phyloP scores from a whole-genome alignment of 2,113 vertebrate species.

The Acrocephalus kingi region DNA sequence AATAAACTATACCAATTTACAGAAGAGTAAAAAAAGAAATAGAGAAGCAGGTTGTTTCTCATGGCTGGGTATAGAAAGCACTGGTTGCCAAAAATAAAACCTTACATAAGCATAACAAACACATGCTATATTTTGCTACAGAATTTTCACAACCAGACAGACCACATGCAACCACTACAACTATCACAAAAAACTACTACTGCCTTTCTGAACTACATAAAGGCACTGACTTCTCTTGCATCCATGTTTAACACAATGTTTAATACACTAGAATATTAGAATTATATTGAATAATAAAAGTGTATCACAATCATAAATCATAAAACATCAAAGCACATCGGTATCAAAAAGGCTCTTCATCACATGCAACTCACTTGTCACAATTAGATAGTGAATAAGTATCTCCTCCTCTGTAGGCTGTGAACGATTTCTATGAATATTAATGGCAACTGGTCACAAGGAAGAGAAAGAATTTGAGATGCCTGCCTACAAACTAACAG shows the following conservation, averaged over 20 bases:
- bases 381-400: background rate
- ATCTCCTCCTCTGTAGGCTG: background rate
- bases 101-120: constrained; percentile 30
- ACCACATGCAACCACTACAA: constrained; percentile 25
- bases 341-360: background rate
- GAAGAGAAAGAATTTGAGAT: background rate
- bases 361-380: background rate
- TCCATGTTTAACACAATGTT: background rate
- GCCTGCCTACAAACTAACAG: background rate
- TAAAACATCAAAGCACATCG: background rate
- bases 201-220: background rate
- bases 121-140: constrained; percentile 14
- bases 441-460: background rate
- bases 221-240: background rate
- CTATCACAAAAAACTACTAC: background rate
- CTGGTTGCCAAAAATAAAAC: constrained; percentile 2
- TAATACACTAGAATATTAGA: background rate
- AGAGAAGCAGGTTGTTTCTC: background rate
- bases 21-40: background rate
- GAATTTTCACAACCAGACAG: constrained; percentile 23
- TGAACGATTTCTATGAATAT: background rate
- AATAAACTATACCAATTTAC: background rate
- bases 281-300: background rate
- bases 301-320: background rate
- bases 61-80: background rate